These are phyloP conservation scores for Ispidina lecontei DNA, from an alignment of 2,797 vertebrate species.

Conservation along the genomic window DNA sequence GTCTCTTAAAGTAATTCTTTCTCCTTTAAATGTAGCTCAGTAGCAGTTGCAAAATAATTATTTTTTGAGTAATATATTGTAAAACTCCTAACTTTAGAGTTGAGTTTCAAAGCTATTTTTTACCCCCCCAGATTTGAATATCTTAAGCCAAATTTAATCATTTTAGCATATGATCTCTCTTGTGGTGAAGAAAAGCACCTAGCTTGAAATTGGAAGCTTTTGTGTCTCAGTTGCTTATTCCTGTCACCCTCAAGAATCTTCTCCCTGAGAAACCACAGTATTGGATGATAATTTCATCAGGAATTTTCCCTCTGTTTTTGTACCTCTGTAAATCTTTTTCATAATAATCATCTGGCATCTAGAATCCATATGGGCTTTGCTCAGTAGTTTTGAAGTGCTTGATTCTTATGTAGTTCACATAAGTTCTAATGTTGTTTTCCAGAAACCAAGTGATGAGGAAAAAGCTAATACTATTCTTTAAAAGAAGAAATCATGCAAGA, in stretches of 20 bases:
- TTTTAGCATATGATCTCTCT: neutral
- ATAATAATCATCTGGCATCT: neutral
- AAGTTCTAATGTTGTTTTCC: conserved; percentile 49
- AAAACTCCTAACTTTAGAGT: neutral
- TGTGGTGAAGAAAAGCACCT: neutral
- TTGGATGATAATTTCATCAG: neutral
- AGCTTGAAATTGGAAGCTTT: neutral
- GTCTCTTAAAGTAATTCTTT: neutral
- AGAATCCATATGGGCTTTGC: neutral
- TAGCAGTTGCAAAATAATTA: neutral
- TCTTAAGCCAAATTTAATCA: neutral
- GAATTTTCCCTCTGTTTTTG: neutral
- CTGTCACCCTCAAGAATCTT: neutral
- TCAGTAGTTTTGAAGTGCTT: neutral
- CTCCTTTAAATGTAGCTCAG: neutral
- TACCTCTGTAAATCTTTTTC: neutral
- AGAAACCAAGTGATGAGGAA: conserved; percentile 99
- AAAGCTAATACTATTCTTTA: conserved; percentile 98
- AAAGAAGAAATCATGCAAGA: conserved; percentile 97
- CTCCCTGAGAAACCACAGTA: neutral
- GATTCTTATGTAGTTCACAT: neutral
- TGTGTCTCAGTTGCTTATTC: neutral
- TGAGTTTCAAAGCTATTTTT: neutral
- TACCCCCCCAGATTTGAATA: neutral
- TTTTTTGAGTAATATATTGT: neutral